Base-by-base conservation (phyloP, 2,113 vertebrate species). In the Miniopterus natalensis region DNA sequence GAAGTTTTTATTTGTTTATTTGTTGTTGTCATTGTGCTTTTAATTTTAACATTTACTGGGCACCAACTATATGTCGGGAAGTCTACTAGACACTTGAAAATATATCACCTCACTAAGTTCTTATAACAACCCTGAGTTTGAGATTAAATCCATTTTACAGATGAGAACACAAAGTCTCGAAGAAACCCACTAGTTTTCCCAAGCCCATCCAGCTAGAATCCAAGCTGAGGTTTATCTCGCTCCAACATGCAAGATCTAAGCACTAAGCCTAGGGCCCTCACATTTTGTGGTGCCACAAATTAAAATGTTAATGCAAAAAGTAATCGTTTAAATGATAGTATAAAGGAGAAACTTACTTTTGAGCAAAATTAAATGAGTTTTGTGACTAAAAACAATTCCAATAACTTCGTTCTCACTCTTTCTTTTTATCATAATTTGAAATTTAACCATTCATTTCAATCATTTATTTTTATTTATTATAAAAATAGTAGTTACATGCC, bases 31-130 rank as follows among this genome's bases (percentile, higher is more conserved):
- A 31, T 55, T 36, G 21, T 47, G 4, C 31, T 94, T 89, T 66
- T 89, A 83, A 83, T 66, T 49, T 94, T 45, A 78, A 45, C 68
- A 90, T 85, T 79, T 85, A 36, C 45, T 84, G 63, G n/a, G 15
- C 3, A 70, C 11, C 12, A 70, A 53, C 5, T 53, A 3, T 12
- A n/a, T 47, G 13, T n/a, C 51, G 53, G 6, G 4, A 14, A n/a
- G 6, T 45, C 42, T 78, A 29, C 25, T 42, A 94, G 31, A 21
- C 6, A 40, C 40, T 36, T 63, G 42, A 47, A 88, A 55, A 74
- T 45, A 63, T 14, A 65, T 81, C 2, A 53, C 47, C 21, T 65
- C 66, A 55, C 36, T 71, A 47, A n/a, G 10, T 81, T 23, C 17
- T 88, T 29, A 45, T 9, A 40, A 74, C 4, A 65, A 29, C 23